phyloP scores from a whole-genome alignment of 2,888 invertebrate genomes.

The Thymelicus acteon region DNA sequence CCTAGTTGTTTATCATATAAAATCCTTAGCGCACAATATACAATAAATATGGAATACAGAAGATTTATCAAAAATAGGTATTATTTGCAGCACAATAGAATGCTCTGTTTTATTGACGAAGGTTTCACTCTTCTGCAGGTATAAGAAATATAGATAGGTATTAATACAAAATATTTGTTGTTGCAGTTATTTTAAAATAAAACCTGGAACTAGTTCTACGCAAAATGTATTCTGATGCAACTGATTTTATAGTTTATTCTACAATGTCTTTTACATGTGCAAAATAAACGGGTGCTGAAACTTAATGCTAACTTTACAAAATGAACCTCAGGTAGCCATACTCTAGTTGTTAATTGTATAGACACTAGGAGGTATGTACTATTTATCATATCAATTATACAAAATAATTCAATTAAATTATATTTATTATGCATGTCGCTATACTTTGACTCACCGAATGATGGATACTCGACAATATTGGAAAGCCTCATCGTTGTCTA shows the following conservation, averaged over 20 bases:
- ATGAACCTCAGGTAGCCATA: not conserved
- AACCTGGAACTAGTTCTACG: no score
- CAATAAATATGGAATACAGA: constrained; percentile 1
- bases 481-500: no score
- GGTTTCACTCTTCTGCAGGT: not conserved
- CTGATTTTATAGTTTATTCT: not conserved
- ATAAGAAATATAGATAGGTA: not conserved
- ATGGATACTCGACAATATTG: no score
- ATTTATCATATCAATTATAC: no score
- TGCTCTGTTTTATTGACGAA: not conserved
- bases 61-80: constrained; percentile 19
- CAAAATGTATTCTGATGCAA: constrained; percentile 29
- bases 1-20: not conserved
- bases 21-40: not conserved
- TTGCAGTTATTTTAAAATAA: no score
- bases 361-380: not conserved
- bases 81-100: constrained; percentile 1
- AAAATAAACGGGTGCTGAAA: constrained; percentile 23
- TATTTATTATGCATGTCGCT: no score
- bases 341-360: not conserved
- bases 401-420: no score
- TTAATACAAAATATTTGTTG: no score
- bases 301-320: not conserved
- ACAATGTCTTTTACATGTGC: constrained; percentile 8
- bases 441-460: no score